Evolutionary conservation across 2,797 vertebrate species (phyloP).

Genomic region (Propithecus perrieri): DNA sequence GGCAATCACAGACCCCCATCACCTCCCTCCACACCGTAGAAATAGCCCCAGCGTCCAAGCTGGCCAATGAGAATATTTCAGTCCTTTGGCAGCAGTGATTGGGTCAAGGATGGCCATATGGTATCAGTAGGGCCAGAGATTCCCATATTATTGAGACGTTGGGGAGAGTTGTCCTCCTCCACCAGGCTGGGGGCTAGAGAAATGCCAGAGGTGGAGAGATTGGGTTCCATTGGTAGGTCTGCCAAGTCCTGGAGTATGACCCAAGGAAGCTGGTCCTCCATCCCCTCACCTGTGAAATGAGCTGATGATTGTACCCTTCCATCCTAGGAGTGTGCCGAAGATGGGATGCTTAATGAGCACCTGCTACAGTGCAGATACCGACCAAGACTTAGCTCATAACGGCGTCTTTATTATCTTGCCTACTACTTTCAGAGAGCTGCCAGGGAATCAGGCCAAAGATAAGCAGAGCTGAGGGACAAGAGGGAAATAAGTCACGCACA

Average conservation of each 20-base stretch:
- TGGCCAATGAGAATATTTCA: background rate
- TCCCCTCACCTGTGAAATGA: background rate
- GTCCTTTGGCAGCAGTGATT: background rate
- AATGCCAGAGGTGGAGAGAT: accelerated
- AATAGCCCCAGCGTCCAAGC: background rate
- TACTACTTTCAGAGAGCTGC: accelerated
- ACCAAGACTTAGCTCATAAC: accelerated
- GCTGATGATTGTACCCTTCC: background rate
- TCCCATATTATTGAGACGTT: accelerated
- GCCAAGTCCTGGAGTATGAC: background rate
- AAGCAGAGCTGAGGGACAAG: background rate
- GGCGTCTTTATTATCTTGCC: accelerated
- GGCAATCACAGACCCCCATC: background rate
- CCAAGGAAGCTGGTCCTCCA: background rate
- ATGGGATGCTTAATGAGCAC: no score
- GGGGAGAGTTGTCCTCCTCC: background rate
- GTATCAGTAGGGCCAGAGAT: background rate
- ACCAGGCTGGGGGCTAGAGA: background rate
- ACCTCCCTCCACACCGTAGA: background rate
- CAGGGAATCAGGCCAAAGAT: background rate
- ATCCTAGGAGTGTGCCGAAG: background rate
- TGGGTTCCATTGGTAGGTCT: accelerated
- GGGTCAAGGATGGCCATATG: background rate
- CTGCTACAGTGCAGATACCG: background rate
- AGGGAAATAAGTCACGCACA: accelerated